These are phyloP conservation scores for Axis porcinus DNA, from an alignment of 2,113 vertebrate genomes.

Conservation along the genomic window DNA sequence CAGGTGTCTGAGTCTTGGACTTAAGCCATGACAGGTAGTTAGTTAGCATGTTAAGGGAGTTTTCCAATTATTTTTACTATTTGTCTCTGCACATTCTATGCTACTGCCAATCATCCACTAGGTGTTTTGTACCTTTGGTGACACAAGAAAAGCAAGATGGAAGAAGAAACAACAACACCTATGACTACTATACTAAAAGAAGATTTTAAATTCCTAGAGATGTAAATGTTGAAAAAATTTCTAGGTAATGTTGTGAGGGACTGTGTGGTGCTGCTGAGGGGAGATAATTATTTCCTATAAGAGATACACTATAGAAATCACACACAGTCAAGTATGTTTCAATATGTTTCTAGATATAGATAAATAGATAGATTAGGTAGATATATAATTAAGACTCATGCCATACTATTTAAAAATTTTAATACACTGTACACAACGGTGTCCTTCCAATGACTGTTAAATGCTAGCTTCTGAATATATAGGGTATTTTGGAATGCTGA, in stretches of 20 bases:
- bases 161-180: accelerated
- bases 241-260: background rate
- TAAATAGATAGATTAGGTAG: background rate
- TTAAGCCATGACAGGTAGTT: accelerated
- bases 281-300: background rate
- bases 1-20: background rate
- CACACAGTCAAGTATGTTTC: background rate
- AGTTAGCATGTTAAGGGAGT: background rate
- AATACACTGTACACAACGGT: background rate
- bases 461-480: background rate
- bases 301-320: background rate
- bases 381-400: background rate
- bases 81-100: accelerated
- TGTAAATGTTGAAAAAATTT: background rate
- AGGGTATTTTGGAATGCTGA: background rate
- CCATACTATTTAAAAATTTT: background rate
- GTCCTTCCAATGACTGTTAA: background rate
- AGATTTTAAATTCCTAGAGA: background rate
- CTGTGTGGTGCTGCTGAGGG: accelerated
- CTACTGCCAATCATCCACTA: background rate
- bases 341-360: background rate
- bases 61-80: accelerated
- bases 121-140: background rate
- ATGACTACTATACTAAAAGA: accelerated
- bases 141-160: background rate